Evolutionary conservation across 2,888 invertebrate species (phyloP), one percentile per base, ranked within the genome.

Genomic region (Tinea trinotella): DNA sequence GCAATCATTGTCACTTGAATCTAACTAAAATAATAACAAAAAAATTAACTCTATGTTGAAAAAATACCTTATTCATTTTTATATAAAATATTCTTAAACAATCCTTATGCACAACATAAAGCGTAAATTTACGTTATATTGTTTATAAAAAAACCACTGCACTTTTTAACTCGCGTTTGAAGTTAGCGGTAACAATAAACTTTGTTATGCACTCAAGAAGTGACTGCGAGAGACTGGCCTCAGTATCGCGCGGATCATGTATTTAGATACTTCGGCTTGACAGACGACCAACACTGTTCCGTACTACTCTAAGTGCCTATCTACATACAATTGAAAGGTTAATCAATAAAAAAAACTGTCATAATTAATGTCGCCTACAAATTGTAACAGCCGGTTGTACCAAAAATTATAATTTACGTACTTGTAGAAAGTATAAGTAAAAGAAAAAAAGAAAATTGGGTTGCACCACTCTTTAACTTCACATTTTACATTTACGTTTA

Each of bases 151-250:
- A 35, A 35, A 35, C 13, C 40, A 40, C 40, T 13, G 40, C 40
- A 40, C 40, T 40, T 30, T 30, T 30, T 15, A 40, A 7, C 13
- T 40, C 40, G 40, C 40, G 40, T 15, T 12, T 15, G 40, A 7
- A 40, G 15, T 40, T 40, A 40, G 40, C 5, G 40, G 2, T 13
- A 40, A 40, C 40, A 40, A 40, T 40, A 40, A 40, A 15, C 40
- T 30, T 30, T 30, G 30, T 30, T 13, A 40, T 40, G 40, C 40
- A 40, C 40, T 40, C 40, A 40, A 40, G 40, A 40, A 40, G 40
- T 40, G 40, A 12, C 40, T 12, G 40, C 40, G 15, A 40, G 40
- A 40, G 40, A 40, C 40, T 40, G 40, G 40, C 40, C 40, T 40
- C 40, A 13, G 40, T 13, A 4, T 15, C 40, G 40, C 40, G 40